Evolutionary conservation across 2,888 invertebrate genomes (phyloP).

Genomic region (Lagria hirta): DNA sequence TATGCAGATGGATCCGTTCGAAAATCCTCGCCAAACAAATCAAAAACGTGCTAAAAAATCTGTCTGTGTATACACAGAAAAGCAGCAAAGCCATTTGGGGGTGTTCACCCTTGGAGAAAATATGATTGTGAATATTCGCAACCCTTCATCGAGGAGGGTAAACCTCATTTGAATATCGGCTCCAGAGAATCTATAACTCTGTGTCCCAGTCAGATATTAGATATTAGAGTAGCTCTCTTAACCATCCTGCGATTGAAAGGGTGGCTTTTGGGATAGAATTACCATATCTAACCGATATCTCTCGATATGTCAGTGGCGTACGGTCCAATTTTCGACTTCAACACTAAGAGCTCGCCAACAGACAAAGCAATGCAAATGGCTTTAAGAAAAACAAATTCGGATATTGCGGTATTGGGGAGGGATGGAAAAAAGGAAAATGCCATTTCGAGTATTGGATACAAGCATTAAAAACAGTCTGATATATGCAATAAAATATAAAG

Average conservation of each 20-base stretch:
- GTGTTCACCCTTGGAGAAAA: slow-evolving; percentile 51
- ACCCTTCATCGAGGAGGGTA: slow-evolving; percentile 47
- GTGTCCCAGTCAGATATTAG: slow-evolving; percentile 46
- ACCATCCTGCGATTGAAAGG: slow-evolving; percentile 14
- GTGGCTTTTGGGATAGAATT: slow-evolving; percentile 8
- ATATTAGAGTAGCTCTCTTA: slow-evolving; percentile 34
- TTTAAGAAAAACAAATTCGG: slow-evolving; percentile 8
- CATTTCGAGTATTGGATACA: slow-evolving; percentile 51
- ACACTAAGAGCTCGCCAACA: too few species aligned
- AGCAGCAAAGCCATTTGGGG: slow-evolving; percentile 39
- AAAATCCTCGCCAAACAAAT: slow-evolving; percentile 31
- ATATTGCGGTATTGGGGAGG: too few species aligned
- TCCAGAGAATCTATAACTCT: slow-evolving; percentile 42
- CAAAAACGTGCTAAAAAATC: slow-evolving; percentile 45
- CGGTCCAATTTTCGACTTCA: slow-evolving; percentile 4
- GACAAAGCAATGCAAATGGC: slow-evolving; percentile 7
- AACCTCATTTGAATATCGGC: slow-evolving; percentile 49
- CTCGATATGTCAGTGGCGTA: slow-evolving; percentile 7
- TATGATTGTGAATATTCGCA: slow-evolving; percentile 50
- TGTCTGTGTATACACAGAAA: slow-evolving; percentile 43
- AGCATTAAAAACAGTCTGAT: slow-evolving; percentile 51
- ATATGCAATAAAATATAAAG: slow-evolving; percentile 51
- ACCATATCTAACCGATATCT: slow-evolving; percentile 19
- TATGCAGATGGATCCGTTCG: slow-evolving; percentile 30
- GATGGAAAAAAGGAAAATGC: slow-evolving; percentile 35